Evolutionary conservation across 2,888 invertebrate species (phyloP).

Genomic region (Cheilosia soror): DNA sequence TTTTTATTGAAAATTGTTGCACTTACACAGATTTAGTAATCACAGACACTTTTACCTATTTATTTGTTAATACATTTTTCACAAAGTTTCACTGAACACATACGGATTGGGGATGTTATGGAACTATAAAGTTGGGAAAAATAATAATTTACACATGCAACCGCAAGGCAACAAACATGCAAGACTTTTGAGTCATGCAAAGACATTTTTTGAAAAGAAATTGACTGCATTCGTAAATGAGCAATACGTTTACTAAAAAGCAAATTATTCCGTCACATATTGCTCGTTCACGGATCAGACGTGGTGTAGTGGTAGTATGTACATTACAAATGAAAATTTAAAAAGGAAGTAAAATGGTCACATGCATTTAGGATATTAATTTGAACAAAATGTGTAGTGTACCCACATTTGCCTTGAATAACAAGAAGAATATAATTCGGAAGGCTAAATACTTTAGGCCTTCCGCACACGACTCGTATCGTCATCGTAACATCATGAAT

Average conservation of each 20-base stretch:
- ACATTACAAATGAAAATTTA: background rate
- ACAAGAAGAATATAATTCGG: background rate
- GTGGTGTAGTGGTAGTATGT: background rate
- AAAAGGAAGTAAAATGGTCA: background rate
- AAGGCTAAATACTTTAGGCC: no score
- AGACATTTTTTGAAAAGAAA: background rate
- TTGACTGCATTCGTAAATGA: background rate
- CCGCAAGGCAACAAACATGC: no score
- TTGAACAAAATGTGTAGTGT: background rate
- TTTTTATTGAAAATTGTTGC: slow-evolving; percentile 11
- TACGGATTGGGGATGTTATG: background rate
- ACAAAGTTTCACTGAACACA: slow-evolving; percentile 35
- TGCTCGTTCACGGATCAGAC: no score
- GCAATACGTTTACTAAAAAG: background rate
- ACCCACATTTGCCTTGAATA: background rate
- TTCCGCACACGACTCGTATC: no score
- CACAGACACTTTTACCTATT: slow-evolving; percentile 39
- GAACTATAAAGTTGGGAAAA: background rate
- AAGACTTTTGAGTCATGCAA: background rate
- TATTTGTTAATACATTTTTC: slow-evolving; percentile 11
- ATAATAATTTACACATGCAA: background rate
- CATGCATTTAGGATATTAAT: background rate
- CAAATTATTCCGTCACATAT: no score
- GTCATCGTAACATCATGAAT: no score
- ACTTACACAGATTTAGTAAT: slow-evolving; percentile 27